Conservation (phyloP, 1,140 invertebrate genomes). For the Holotrichia oblita region DNA sequence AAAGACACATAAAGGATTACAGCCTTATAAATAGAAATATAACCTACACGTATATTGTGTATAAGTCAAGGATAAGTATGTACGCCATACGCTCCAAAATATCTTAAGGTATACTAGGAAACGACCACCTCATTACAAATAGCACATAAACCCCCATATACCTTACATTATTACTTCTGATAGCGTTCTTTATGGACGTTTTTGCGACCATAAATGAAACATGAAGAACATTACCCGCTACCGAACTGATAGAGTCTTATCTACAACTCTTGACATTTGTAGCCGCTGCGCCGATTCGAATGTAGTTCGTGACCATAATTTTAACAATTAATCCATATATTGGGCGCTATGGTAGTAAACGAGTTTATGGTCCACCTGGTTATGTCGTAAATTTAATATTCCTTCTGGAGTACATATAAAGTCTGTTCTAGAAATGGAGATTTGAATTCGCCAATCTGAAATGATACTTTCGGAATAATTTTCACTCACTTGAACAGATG, state of each 20-base stretch:
- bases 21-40: too few relatives aligned
- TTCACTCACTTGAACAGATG: too few relatives aligned
- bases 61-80: background rate
- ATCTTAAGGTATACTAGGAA: background rate
- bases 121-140: slow-evolving; percentile 4
- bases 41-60: too few relatives aligned
- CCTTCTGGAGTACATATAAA: too few relatives aligned
- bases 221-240: background rate
- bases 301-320: slow-evolving; percentile 11
- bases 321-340: background rate
- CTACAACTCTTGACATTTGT: background rate
- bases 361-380: background rate
- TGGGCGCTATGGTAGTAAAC: background rate
- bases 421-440: too few relatives aligned
- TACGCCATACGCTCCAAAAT: background rate
- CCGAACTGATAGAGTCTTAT: background rate
- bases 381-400: background rate
- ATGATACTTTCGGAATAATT: too few relatives aligned
- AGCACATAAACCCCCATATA: background rate
- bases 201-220: slow-evolving; percentile 11
- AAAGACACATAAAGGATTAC: too few relatives aligned
- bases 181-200: slow-evolving; percentile 16
- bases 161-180: background rate
- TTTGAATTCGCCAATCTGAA: too few relatives aligned
- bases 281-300: background rate